Base-by-base conservation (phyloP, 2,797 vertebrate species). In the Pteronotus mesoamericanus region DNA sequence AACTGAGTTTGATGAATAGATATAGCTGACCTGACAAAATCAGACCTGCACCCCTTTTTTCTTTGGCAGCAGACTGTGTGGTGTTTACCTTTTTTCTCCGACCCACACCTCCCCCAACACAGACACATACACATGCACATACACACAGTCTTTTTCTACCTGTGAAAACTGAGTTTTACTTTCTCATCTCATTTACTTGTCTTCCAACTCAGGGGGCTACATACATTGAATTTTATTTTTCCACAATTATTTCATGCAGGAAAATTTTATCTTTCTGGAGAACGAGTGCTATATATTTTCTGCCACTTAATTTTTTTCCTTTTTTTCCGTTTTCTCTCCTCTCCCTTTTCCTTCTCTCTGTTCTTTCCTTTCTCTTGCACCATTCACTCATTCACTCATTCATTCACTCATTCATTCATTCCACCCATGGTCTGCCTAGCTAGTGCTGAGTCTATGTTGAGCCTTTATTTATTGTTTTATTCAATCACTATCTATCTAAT, bases 1-100 rank as follows among this genome's bases (percentile, higher is more conserved):
- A 94, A 68, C 42, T n/a, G 39, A 92, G 57, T 42, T 71, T 90
- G 88, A 86, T 95, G 90, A 97, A 82, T 80, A 92, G 95, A 89
- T 91, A 77, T 0, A 88, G 88, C 78, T 86, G 71, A 94, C 39
- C 69, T 51, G 34, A 71, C 86, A 92, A 88, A 96, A 72, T 59
- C 55, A 86, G 87, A 44, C 32, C 34, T 64, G 37, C 51, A 87
- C 42, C 3, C 5, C 29, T 2, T 10, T 44, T 66, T 74, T 34
- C 78, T 74, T 75, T 83, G 57, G 51, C 46, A 66, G 92, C 66
- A 39, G 66, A 42, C 78, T 68, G 12, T 68, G 32, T n/a, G 29
- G n/a, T 53, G 55, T 87, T 95, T 93, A 71, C 34, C 9, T 86
- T 90, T n/a, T 59, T 46, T 66, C 15, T 11, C 9, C 26, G 39